Evolutionary conservation across 2,113 vertebrate genomes (phyloP), one percentile per base, ranked within the genome.

Genomic region (Seriola dumerili): DNA sequence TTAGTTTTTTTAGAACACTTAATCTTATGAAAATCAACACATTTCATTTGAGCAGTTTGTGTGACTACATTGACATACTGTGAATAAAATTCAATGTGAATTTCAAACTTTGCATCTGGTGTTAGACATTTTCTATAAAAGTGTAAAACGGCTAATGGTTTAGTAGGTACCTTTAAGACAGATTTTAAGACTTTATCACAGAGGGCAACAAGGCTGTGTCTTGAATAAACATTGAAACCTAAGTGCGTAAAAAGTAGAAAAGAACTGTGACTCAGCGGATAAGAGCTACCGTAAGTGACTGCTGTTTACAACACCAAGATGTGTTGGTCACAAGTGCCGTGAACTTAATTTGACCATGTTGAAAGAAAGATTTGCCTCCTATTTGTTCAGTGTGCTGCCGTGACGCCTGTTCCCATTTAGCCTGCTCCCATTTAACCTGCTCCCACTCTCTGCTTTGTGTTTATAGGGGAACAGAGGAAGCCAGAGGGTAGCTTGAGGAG

Each of bases 391-490:
- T 29, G 36, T 55, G 65, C 65, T 50, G 73, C 38, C 4, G 38
- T 59, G 67, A 72, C 1, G 71, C 38, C 59, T 90, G 85, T 72
- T 90, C 72, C 72, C 66, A 48, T 69, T 91, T 62, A 76, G 40
- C 21, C n/a, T 21, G 36, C 44, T 74, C 42, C 63, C 57, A 46
- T 69, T 91, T 62, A 76, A 36, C 21, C n/a, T 21, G 36, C 44
- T 74, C 42, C 63, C 57, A 46, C 62, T 79, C 58, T 85, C 36
- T 5, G 3, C 61, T 78, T 32, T 78, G 14, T 57, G 62, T 85
- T 90, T 69, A 78, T 36, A 59, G 69, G 55, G 64, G 16, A 52
- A 64, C 14, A 21, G 48, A 80, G 66, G 61, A 71, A 76, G 80
- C 58, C 40, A 52, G 34, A 72, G 50, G 71, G 76, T 63, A 78